phyloP scores from a whole-genome alignment of 2,797 vertebrate genomes.

The Cyprinodon diabolis region DNA sequence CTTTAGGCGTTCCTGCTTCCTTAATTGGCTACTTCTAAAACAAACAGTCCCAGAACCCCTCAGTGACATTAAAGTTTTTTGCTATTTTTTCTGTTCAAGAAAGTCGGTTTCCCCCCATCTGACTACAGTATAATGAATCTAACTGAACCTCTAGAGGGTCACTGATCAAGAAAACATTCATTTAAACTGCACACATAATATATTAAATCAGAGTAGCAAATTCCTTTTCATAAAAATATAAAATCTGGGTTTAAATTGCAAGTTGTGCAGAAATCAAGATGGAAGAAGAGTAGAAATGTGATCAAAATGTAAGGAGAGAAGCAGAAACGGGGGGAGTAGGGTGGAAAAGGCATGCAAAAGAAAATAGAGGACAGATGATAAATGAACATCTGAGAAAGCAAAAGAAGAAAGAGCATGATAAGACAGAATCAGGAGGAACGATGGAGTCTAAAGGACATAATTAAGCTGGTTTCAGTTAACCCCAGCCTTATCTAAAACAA shows the following conservation, averaged over 20 bases:
- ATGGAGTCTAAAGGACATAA: background rate
- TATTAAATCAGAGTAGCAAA: background rate
- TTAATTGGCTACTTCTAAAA: slow-evolving; percentile 46
- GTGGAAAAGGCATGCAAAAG: slow-evolving; percentile 8
- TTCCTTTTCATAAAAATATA: background rate
- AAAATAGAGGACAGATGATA: slow-evolving; percentile 19
- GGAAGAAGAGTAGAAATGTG: background rate
- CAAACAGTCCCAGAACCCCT: slow-evolving; percentile 31
- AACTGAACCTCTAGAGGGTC: slow-evolving; percentile 17
- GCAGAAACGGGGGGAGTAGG: slow-evolving; percentile 1
- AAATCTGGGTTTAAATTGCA: background rate
- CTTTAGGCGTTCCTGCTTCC: slow-evolving; percentile 13
- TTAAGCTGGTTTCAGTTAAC: background rate
- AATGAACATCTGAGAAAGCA: slow-evolving; percentile 15
- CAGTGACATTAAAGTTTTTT: slow-evolving; percentile 4
- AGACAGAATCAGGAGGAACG: slow-evolving; percentile 2
- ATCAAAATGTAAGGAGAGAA: background rate
- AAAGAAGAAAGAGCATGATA: slow-evolving; percentile 13
- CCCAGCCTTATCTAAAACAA: background rate
- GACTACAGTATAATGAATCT: slow-evolving; percentile 19
- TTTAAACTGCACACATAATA: background rate
- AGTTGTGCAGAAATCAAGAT: background rate
- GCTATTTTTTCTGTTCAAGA: background rate
- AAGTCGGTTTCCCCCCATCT: slow-evolving; percentile 16
- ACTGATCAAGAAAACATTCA: background rate